These are phyloP conservation scores for Halocaridina rubra DNA, from an alignment of 2,888 invertebrate species.

Conservation along the genomic window DNA sequence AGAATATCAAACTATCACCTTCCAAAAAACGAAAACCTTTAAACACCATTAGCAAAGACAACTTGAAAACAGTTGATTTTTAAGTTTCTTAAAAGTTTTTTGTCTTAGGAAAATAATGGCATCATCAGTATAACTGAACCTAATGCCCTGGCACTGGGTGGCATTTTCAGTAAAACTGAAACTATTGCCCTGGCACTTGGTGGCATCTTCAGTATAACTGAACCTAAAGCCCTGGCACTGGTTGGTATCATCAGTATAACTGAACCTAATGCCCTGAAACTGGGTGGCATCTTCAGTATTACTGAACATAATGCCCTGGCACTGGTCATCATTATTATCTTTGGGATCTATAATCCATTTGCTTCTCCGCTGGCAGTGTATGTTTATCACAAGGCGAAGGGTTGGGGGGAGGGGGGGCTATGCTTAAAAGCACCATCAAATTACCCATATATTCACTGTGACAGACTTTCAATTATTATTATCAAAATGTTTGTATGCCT, in stretches of 20 bases:
- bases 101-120: slow-evolving; percentile 6
- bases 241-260: slow-evolving; percentile 20
- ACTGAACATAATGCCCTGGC: slow-evolving; percentile 48
- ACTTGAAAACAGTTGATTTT: background rate
- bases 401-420: background rate
- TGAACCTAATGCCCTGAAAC: too few species aligned
- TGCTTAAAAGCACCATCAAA: background rate
- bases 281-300: slow-evolving; percentile 1
- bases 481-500: too few species aligned
- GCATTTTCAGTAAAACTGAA: slow-evolving; percentile 12
- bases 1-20: too few species aligned
- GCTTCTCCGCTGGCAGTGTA: slow-evolving; percentile 51
- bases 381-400: slow-evolving; percentile 50
- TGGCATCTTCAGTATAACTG: slow-evolving; percentile 16
- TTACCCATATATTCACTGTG: too few species aligned
- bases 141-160: slow-evolving; percentile 53
- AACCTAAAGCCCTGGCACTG: slow-evolving; percentile 52
- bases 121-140: slow-evolving; percentile 14
- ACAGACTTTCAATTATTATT: too few species aligned
- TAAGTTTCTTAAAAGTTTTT: background rate
- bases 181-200: too few species aligned
- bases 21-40: too few species aligned
- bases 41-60: slow-evolving; percentile 5
- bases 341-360: background rate
- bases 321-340: slow-evolving; percentile 43